Evolutionary conservation across 2,797 vertebrate genomes (phyloP).

Genomic region (Bufotes viridis): DNA sequence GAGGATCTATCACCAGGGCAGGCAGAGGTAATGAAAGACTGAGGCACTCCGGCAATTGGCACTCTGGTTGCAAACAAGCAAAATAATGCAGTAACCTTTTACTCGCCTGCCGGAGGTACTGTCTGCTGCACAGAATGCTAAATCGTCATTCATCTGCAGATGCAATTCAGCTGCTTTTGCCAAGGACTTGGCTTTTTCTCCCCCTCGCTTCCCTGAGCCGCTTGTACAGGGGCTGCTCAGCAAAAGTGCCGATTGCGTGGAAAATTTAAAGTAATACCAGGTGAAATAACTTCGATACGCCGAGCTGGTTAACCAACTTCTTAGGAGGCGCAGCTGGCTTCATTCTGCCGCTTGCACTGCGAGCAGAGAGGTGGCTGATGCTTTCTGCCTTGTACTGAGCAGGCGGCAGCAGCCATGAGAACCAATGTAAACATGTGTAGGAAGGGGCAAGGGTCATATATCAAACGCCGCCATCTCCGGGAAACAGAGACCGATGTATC

Average conservation of each 20-base stretch:
- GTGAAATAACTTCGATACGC: slow-evolving; percentile 69
- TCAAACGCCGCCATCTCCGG: slow-evolving; percentile 59
- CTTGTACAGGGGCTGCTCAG: slow-evolving; percentile 72
- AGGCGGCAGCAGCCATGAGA: slow-evolving; percentile 67
- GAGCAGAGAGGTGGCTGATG: slow-evolving; percentile 66
- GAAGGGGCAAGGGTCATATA: slow-evolving; percentile 66
- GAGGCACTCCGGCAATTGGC: slow-evolving; percentile 67
- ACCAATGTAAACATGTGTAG: slow-evolving; percentile 71
- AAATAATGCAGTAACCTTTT: slow-evolving; percentile 81
- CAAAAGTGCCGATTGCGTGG: slow-evolving; percentile 67
- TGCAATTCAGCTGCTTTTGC: slow-evolving; percentile 76
- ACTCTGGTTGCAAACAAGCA: slow-evolving; percentile 75
- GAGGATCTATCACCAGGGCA: slow-evolving; percentile 68
- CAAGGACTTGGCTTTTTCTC: slow-evolving; percentile 73
- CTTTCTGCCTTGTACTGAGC: slow-evolving; percentile 64
- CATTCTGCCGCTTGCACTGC: slow-evolving; percentile 64
- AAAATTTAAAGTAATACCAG: slow-evolving; percentile 72
- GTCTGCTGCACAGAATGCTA: slow-evolving; percentile 81
- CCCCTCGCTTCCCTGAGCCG: slow-evolving; percentile 64
- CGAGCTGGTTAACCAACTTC: slow-evolving; percentile 68
- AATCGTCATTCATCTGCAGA: slow-evolving; percentile 82
- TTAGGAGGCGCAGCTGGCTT: slow-evolving; percentile 65
- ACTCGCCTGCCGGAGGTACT: slow-evolving; percentile 81
- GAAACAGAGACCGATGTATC: too few relatives aligned
- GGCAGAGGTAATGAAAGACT: slow-evolving; percentile 64